These are phyloP conservation scores for Hyperoodon ampullatus DNA, from an alignment of 2,113 vertebrate genomes.

Conservation along the genomic window DNA sequence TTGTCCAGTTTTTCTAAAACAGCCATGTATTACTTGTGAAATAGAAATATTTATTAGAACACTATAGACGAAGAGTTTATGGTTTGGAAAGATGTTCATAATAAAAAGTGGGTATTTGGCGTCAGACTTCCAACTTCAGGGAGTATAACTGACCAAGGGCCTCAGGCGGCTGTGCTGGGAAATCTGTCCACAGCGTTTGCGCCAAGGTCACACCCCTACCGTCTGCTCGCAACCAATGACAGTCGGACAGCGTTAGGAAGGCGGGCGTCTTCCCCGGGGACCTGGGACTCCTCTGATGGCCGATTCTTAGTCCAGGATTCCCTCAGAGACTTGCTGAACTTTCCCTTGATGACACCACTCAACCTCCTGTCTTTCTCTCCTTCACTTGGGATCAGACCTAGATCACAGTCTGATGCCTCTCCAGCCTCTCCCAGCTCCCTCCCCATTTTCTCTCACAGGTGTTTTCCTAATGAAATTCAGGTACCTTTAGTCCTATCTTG, in stretches of 20 bases:
- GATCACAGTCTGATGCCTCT: neutral
- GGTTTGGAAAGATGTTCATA: neutral
- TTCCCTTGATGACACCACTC: neutral
- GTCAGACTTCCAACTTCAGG: neutral
- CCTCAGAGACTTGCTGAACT: neutral
- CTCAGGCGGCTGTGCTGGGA: neutral
- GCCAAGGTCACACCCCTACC: neutral
- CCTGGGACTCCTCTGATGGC: neutral
- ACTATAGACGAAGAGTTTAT: neutral
- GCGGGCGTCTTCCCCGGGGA: neutral
- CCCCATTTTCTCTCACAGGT: neutral
- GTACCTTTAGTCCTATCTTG: neutral
- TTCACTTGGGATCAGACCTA: neutral
- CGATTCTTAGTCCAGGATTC: no score
- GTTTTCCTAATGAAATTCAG: neutral
- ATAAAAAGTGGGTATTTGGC: neutral
- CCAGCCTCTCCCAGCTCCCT: neutral
- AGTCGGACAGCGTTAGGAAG: neutral
- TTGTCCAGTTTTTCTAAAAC: slow-evolving; percentile 32
- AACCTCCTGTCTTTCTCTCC: neutral
- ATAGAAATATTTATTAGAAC: neutral
- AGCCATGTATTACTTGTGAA: neutral
- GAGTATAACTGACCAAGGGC: neutral
- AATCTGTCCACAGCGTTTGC: neutral
- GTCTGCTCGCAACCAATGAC: neutral